Evolutionary conservation across 2,113 vertebrate genomes (phyloP).

Genomic region (Ahaetulla prasina): DNA sequence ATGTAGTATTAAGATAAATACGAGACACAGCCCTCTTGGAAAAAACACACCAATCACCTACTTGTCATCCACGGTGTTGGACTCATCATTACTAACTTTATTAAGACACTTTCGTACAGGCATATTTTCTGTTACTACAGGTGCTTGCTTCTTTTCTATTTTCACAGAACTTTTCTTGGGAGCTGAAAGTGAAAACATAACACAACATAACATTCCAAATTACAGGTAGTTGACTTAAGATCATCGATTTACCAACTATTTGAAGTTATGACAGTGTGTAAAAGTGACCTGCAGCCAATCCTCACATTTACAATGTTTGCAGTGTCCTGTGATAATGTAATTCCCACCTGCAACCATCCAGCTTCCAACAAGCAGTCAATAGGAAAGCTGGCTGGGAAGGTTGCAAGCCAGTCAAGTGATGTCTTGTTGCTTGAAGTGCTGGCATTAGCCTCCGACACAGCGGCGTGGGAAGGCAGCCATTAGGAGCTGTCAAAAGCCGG

Average conservation of each 20-base stretch:
- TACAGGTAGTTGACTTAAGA: not conserved
- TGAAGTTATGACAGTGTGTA: not conserved
- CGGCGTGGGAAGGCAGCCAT: no score
- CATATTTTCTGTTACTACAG: conserved; percentile 42
- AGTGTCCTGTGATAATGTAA: not conserved
- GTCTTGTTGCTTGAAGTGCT: no score
- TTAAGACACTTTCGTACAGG: not conserved
- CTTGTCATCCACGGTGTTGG: conserved; percentile 31
- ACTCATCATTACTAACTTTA: conserved; percentile 20
- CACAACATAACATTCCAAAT: not conserved
- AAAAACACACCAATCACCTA: not conserved
- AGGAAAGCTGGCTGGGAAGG: not conserved
- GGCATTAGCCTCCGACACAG: no score
- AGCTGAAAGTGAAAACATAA: conserved; percentile 56
- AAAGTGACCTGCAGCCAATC: not conserved
- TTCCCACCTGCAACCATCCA: not conserved
- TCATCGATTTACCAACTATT: not conserved
- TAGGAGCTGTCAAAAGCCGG: no score
- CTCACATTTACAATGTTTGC: not conserved
- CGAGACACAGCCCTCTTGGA: not conserved
- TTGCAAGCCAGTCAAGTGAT: not conserved
- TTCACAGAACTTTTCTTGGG: conserved; percentile 72
- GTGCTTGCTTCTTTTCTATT: not conserved
- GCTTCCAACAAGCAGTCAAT: not conserved
- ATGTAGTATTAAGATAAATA: not conserved